Conservation (phyloP, 2,888 invertebrate genomes). For the Lycaena phlaeas region DNA sequence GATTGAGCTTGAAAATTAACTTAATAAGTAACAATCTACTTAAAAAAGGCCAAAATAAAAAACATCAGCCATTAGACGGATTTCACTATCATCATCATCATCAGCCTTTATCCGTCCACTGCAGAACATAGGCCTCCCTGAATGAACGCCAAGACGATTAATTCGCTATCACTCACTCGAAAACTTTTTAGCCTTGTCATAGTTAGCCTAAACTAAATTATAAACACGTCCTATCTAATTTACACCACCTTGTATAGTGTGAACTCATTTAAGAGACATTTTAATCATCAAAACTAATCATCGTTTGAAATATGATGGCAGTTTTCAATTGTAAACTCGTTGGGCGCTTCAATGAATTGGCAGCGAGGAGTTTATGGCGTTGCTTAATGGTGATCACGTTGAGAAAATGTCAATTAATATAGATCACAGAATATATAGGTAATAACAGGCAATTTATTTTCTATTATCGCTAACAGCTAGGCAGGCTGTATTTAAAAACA, state of each 20-base stretch:
- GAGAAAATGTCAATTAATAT: slow-evolving; percentile 21
- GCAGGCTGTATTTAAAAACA: too few species aligned
- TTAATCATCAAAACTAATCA: slow-evolving; percentile 10
- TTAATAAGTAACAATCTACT: too few species aligned
- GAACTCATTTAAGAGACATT: too few species aligned
- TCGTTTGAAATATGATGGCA: slow-evolving; percentile 25
- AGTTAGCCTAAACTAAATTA: too few species aligned
- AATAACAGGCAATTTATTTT: neutral
- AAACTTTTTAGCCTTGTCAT: too few species aligned
- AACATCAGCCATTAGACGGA: too few species aligned
- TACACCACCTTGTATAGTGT: too few species aligned
- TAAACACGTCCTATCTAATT: too few species aligned
- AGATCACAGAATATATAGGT: neutral
- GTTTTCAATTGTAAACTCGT: slow-evolving; percentile 47
- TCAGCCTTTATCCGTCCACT: neutral
- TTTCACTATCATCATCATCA: neutral
- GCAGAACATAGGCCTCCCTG: neutral
- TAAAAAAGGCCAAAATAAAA: too few species aligned
- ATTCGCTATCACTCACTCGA: too few species aligned
- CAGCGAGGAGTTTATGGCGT: slow-evolving; percentile 18
- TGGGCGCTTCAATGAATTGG: slow-evolving; percentile 22
- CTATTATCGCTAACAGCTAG: too few species aligned
- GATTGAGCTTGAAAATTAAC: too few species aligned
- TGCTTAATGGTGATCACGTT: slow-evolving; percentile 19
- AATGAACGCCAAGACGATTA: neutral